These are phyloP conservation scores for Hydractinia echinata DNA, from an alignment of 30 jellyfish, hydroid and myxozoan species.

Conservation along the genomic window DNA sequence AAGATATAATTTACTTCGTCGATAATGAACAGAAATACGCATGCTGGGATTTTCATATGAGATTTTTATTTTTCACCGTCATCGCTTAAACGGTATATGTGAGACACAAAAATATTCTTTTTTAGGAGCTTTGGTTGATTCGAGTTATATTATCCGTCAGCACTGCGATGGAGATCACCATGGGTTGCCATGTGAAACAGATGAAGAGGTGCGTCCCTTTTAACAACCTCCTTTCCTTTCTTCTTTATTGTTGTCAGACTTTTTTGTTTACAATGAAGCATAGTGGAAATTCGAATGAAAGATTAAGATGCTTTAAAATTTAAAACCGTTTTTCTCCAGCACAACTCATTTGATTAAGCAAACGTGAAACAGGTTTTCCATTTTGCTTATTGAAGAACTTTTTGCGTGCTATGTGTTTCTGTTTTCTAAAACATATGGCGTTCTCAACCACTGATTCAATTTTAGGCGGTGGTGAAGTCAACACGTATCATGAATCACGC, in stretches of 20 bases:
- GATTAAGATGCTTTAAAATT: background rate
- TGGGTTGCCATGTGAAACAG: slow-evolving; percentile 47
- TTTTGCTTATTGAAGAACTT: background rate
- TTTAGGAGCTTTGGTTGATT: slow-evolving; percentile 53
- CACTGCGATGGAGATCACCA: slow-evolving; percentile 46
- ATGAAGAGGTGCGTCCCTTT: slow-evolving; percentile 47
- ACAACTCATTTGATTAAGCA: background rate
- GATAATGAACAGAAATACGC: too few species aligned
- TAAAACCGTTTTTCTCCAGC: background rate
- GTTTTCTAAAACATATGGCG: background rate
- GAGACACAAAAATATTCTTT: too few species aligned
- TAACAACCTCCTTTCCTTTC: background rate
- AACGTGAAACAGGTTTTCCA: background rate
- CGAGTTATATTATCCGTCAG: slow-evolving; percentile 49
- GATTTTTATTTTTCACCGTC: too few species aligned
- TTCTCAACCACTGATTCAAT: background rate
- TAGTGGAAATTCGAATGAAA: background rate
- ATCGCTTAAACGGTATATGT: too few species aligned
- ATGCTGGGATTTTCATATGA: too few species aligned
- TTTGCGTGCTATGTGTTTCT: background rate
- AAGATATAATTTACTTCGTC: too few species aligned
- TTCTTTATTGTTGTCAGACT: too few species aligned
- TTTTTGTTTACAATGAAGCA: too few species aligned
- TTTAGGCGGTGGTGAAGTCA: slow-evolving; percentile 28
- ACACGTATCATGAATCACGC: slow-evolving; percentile 4